Percentiles rank a stretch among this genome's conserved stretches.
Evolutionary conservation across 2,888 invertebrate species (phyloP).

Genomic region (Epinotia demarniana): DNA sequence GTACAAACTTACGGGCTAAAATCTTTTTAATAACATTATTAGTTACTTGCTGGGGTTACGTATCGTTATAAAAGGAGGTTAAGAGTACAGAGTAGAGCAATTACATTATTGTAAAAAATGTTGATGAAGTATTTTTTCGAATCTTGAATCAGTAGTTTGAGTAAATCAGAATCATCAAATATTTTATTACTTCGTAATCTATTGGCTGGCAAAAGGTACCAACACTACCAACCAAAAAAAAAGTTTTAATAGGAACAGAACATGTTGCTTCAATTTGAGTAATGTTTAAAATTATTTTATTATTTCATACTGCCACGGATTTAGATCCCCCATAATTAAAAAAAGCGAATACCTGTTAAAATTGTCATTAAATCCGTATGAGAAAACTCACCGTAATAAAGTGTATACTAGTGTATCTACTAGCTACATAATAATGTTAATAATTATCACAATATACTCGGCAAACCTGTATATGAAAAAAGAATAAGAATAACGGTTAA

Average conservation of each 20-base stretch:
- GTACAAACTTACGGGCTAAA: slow-evolving; percentile 32
- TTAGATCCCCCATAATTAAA: slow-evolving; percentile 6
- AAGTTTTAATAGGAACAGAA: not conserved
- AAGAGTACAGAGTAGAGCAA: slow-evolving; percentile 17
- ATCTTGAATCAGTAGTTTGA: slow-evolving; percentile 25
- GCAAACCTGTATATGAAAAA: not conserved
- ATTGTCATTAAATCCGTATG: not conserved
- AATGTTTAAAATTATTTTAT: not conserved
- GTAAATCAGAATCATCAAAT: not conserved
- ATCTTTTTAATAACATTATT: not conserved
- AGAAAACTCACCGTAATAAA: not conserved
- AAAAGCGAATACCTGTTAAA: not conserved
- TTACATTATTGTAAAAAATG: not conserved
- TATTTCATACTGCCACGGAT: slow-evolving; percentile 31
- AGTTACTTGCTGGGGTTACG: not conserved
- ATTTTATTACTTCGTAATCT: not conserved
- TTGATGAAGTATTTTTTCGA: not conserved
- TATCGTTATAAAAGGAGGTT: not conserved
- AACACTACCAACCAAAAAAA: too few relatives aligned
- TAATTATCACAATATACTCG: not conserved
- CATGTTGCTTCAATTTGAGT: not conserved
- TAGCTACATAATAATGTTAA: slow-evolving; percentile 14
- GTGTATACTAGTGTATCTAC: slow-evolving; percentile 2
- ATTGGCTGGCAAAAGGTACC: not conserved
- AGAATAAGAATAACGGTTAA: not conserved